Evolutionary conservation across 2,113 vertebrate genomes (phyloP).

Genomic region (Platysteira castanea): DNA sequence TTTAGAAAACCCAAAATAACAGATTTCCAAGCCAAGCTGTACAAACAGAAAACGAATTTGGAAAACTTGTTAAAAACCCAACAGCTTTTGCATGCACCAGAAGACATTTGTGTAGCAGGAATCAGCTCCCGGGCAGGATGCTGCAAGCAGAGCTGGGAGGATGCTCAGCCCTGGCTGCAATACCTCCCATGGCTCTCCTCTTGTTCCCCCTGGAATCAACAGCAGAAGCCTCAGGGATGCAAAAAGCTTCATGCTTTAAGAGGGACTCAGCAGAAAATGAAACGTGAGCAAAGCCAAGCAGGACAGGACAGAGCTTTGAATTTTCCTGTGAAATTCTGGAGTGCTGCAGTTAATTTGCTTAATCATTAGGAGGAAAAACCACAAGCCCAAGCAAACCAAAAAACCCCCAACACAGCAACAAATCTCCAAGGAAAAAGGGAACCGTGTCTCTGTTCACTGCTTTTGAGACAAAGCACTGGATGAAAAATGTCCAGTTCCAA

Average conservation of each 20-base stretch:
- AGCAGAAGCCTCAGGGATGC: constrained; percentile 27
- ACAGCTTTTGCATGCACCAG: not conserved
- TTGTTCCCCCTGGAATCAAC: not conserved
- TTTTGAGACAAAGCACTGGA: constrained; percentile 37
- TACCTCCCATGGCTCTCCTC: not conserved
- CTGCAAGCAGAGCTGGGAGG: not conserved
- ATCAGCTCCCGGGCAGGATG: not conserved
- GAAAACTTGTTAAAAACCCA: constrained; percentile 28
- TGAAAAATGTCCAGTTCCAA: constrained; percentile 55
- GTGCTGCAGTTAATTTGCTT: constrained; percentile 20
- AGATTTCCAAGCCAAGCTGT: constrained; percentile 1
- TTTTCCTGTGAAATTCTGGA: not conserved
- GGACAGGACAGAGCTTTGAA: not conserved
- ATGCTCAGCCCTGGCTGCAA: not conserved
- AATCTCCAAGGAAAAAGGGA: constrained; percentile 20
- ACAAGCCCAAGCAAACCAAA: not conserved
- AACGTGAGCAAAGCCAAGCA: constrained; percentile 8
- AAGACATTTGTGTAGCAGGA: not conserved
- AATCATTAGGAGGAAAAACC: not conserved
- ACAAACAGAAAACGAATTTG: constrained; percentile 16
- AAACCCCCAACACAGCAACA: not conserved
- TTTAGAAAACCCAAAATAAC: constrained; percentile 48
- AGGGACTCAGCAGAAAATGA: not conserved
- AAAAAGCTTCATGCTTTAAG: constrained; percentile 23
- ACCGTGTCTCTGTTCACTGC: constrained; percentile 15